Evolutionary conservation across 2,797 vertebrate genomes (phyloP).

Genomic region (Prionace glauca): DNA sequence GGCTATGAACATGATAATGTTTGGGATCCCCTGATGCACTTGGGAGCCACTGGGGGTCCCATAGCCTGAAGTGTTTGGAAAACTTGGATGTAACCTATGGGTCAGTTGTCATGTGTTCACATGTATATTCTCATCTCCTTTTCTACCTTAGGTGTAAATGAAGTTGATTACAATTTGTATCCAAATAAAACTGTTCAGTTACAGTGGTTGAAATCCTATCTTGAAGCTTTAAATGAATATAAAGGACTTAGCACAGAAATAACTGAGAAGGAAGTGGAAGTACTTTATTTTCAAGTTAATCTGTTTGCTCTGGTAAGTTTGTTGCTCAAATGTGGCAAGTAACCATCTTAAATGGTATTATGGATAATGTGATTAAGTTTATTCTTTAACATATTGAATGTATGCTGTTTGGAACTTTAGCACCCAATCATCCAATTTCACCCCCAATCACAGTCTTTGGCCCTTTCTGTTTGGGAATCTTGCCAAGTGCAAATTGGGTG

Average conservation of each 20-base stretch:
- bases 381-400: not conserved
- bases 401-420: not conserved
- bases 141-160: constrained; percentile 72
- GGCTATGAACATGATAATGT: too few relatives aligned
- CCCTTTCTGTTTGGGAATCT: too few relatives aligned
- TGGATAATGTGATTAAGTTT: not conserved
- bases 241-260: constrained; percentile 75
- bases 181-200: constrained; percentile 74
- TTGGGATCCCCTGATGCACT: too few relatives aligned
- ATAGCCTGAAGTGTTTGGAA: too few relatives aligned
- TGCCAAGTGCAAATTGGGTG: too few relatives aligned
- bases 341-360: not conserved
- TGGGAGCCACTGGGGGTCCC: too few relatives aligned
- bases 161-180: constrained; percentile 90
- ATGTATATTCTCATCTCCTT: not conserved
- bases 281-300: constrained; percentile 91
- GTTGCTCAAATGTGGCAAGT: not conserved
- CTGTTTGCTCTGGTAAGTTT: constrained; percentile 81
- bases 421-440: too few relatives aligned
- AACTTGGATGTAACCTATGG: not conserved
- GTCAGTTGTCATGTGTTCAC: not conserved
- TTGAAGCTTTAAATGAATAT: constrained; percentile 86
- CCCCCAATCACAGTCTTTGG: too few relatives aligned
- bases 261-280: constrained; percentile 78
- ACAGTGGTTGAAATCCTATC: constrained; percentile 82